These are phyloP conservation scores for Acanthis flammea DNA, from an alignment of 2,797 vertebrate genomes.

Conservation along the genomic window DNA sequence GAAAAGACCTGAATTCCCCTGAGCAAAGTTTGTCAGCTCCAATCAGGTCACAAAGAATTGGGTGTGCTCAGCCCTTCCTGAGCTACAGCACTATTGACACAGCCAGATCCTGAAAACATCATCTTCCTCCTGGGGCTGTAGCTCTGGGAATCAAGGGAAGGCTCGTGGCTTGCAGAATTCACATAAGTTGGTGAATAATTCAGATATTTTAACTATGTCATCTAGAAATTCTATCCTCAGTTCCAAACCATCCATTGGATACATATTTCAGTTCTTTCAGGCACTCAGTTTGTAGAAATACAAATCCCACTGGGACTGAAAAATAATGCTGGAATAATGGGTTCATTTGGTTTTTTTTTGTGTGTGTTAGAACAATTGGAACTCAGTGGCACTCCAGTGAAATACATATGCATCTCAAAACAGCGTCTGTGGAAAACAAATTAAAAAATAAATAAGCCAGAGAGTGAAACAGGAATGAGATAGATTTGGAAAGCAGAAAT, in stretches of 20 bases:
- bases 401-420: not conserved
- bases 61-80: not conserved
- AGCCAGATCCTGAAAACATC: not conserved
- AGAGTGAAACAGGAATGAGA: not conserved
- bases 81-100: not conserved
- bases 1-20: not conserved
- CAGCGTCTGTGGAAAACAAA: not conserved
- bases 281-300: slow-evolving; percentile 53
- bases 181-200: not conserved
- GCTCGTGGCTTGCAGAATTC: not conserved
- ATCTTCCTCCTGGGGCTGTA: not conserved
- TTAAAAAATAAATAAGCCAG: not conserved
- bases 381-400: not conserved
- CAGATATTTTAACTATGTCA: not conserved
- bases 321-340: slow-evolving; percentile 43
- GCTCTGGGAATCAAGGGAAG: not conserved
- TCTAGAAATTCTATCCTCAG: not conserved
- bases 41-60: rapidly evolving
- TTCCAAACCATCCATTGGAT: not conserved
- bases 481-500: not conserved
- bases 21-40: not conserved
- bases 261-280: not conserved
- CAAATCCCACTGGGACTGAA: not conserved
- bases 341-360: not conserved
- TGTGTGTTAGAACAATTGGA: not conserved